phyloP scores from a whole-genome alignment of 2,113 vertebrate species.

The Gambusia affinis region DNA sequence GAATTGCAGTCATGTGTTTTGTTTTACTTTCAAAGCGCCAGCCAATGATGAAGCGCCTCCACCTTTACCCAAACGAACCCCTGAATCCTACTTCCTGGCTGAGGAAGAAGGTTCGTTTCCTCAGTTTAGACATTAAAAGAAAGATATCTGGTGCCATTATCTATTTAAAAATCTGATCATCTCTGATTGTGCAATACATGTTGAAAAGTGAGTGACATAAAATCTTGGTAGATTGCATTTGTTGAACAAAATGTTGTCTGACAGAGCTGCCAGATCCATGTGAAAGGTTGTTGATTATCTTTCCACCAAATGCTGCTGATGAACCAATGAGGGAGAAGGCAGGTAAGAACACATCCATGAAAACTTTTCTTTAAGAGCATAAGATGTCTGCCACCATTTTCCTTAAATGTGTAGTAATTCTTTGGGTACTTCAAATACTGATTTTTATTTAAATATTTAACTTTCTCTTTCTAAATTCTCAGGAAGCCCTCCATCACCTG shows the following conservation, averaged over 20 bases:
- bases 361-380: neutral
- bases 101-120: slow-evolving; percentile 70
- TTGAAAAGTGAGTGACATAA: neutral
- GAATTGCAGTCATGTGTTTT: neutral
- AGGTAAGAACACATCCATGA: slow-evolving; percentile 38
- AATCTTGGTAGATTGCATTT: neutral
- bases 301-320: slow-evolving; percentile 46
- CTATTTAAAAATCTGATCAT: no score
- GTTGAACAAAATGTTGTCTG: slow-evolving; percentile 1
- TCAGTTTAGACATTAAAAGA: no score
- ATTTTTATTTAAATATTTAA: neutral
- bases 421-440: neutral
- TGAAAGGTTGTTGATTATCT: slow-evolving; percentile 47
- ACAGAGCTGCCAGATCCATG: slow-evolving; percentile 18
- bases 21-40: slow-evolving; percentile 18
- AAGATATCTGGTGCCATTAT: neutral
- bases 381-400: neutral
- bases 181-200: no score
- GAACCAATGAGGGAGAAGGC: slow-evolving; percentile 4
- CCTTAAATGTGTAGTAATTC: neutral
- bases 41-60: slow-evolving; percentile 84
- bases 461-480: neutral
- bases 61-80: slow-evolving; percentile 90
- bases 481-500: slow-evolving; percentile 70
- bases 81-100: slow-evolving; percentile 88